Evolutionary conservation across 2,888 invertebrate genomes (phyloP).

Genomic region (Lomographa bimaculata): DNA sequence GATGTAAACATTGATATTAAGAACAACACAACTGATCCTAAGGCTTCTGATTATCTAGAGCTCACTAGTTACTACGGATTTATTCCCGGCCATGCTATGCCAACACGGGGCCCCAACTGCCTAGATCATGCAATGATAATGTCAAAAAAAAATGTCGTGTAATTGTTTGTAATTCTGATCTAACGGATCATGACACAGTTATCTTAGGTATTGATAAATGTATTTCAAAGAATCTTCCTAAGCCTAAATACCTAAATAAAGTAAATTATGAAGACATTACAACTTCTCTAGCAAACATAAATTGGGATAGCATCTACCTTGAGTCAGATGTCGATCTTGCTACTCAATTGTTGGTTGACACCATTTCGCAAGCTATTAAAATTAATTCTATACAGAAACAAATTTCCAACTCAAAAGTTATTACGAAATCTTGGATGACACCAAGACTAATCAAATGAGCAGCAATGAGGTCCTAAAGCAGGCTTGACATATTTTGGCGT

Average conservation of each 20-base stretch:
- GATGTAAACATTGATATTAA: slow-evolving; percentile 10
- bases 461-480: too few species aligned
- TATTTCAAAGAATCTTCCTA: too few species aligned
- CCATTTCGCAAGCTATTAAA: neutral
- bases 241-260: too few species aligned
- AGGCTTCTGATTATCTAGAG: slow-evolving; percentile 7
- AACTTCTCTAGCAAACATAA: neutral
- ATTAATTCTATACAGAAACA: neutral
- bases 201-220: slow-evolving; percentile 9
- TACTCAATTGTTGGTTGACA: neutral
- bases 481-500: too few species aligned
- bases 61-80: slow-evolving; percentile 8
- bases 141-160: neutral
- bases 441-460: slow-evolving; percentile 4
- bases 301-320: neutral
- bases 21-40: slow-evolving; percentile 3
- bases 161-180: slow-evolving; percentile 2
- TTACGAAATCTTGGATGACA: slow-evolving; percentile 9
- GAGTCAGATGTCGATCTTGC: slow-evolving; percentile 1
- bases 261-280: neutral
- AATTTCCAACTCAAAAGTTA: neutral
- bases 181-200: slow-evolving; percentile 11
- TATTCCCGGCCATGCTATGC: slow-evolving; percentile 4
- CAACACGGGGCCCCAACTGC: slow-evolving; percentile 2
- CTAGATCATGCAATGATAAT: slow-evolving; percentile 6